Percentiles rank a stretch among this genome's conserved stretches.
These are phyloP conservation scores for Cryptosula pallasiana DNA, from an alignment of 2,888 invertebrate species.

Conservation along the genomic window DNA sequence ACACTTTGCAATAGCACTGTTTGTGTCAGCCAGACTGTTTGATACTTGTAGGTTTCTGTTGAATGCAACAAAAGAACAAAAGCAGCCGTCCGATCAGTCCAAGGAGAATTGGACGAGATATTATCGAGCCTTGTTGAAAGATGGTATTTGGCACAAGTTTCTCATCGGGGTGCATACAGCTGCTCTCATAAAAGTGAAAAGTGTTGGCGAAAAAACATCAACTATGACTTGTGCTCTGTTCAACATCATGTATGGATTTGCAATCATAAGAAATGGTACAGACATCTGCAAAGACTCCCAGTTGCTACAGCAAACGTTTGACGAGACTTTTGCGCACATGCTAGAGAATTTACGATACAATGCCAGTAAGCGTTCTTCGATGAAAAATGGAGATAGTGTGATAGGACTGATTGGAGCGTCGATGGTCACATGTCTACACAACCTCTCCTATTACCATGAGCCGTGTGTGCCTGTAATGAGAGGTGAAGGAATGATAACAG, in stretches of 20 bases:
- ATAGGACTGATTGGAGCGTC: neutral
- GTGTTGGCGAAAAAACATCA: neutral
- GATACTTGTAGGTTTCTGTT: neutral
- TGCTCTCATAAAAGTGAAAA: neutral
- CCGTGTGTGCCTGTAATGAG: neutral
- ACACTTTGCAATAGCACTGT: too few species aligned
- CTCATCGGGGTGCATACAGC: neutral
- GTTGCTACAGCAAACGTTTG: neutral
- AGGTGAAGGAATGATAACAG: neutral
- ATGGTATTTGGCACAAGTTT: neutral
- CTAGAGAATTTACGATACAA: neutral
- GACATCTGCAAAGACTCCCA: neutral
- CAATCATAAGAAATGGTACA: neutral
- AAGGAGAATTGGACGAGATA: neutral
- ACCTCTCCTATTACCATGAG: neutral
- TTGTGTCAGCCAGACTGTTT: too few species aligned
- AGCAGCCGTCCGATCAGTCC: neutral
- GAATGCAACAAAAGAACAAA: neutral
- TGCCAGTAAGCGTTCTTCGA: neutral
- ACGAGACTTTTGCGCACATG: neutral
- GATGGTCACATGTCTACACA: neutral
- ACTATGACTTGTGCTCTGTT: neutral
- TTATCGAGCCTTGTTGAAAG: neutral
- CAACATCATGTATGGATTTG: neutral
- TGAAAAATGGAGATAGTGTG: neutral